These are phyloP conservation scores for Limosa lapponica DNA, from an alignment of 2,797 vertebrate species.

Conservation along the genomic window DNA sequence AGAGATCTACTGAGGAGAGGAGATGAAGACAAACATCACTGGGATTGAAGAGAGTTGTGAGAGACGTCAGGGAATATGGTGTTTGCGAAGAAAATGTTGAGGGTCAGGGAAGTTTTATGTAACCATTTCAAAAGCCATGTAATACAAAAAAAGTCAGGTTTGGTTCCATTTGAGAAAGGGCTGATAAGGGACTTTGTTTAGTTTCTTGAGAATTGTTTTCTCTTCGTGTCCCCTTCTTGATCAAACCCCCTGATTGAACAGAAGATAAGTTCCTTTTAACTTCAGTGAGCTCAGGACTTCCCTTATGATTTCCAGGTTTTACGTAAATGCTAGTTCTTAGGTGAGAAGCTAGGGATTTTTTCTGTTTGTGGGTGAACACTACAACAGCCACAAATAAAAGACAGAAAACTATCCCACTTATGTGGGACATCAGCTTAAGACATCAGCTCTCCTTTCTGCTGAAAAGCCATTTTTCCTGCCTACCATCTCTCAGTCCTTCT, in stretches of 20 bases:
- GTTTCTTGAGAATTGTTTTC: background rate
- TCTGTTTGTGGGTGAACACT: background rate
- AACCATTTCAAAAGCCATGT: background rate
- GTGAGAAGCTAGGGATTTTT: background rate
- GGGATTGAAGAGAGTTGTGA: background rate
- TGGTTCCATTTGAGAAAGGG: background rate
- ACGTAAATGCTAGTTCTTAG: background rate
- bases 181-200: background rate
- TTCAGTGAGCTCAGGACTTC: background rate
- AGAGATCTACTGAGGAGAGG: background rate
- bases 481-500: conserved; percentile 8
- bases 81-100: background rate
- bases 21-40: background rate
- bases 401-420: background rate
- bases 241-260: background rate
- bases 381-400: background rate
- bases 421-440: background rate
- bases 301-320: background rate
- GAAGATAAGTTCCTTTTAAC: background rate
- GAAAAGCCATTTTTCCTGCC: background rate
- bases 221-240: background rate
- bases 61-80: background rate
- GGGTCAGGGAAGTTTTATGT: background rate
- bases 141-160: background rate
- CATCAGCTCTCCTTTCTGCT: background rate